Conservation (phyloP, 2,113 vertebrate genomes). For the Nycticorax nycticorax region DNA sequence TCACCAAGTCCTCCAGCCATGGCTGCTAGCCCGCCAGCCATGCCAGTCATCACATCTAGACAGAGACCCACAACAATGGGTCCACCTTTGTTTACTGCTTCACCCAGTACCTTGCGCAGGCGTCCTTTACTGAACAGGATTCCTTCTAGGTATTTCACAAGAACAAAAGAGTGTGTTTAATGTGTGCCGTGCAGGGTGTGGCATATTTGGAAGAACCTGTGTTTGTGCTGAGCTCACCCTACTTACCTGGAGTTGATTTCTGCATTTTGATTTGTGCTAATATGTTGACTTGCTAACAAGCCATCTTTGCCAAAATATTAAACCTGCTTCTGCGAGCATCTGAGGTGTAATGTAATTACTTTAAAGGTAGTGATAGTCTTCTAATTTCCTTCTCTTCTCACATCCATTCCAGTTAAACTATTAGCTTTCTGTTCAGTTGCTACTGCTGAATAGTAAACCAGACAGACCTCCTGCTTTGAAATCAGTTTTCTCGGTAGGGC, state of each 20-base stretch:
- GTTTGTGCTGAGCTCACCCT: conserved; percentile 38
- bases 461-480: not conserved
- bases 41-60: conserved; percentile 67
- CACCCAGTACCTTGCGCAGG: conserved; percentile 75
- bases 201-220: not conserved
- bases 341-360: not conserved
- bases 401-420: not conserved
- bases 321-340: not conserved
- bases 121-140: conserved; percentile 80
- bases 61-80: conserved; percentile 70
- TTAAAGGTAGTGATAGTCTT: not conserved
- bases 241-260: not conserved
- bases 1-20: conserved; percentile 70
- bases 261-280: conserved; percentile 33
- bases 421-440: not conserved
- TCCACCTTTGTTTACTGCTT: conserved; percentile 72
- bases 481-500: not conserved
- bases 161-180: not conserved
- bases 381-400: not conserved
- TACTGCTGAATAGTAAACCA: not conserved
- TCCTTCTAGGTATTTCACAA: conserved; percentile 88
- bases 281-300: conserved; percentile 5
- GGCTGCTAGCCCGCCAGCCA: conserved; percentile 71
- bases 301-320: not conserved
- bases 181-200: conserved; percentile 62